Conservation (phyloP, 2,888 invertebrate species). For the Lasiommata megera region DNA sequence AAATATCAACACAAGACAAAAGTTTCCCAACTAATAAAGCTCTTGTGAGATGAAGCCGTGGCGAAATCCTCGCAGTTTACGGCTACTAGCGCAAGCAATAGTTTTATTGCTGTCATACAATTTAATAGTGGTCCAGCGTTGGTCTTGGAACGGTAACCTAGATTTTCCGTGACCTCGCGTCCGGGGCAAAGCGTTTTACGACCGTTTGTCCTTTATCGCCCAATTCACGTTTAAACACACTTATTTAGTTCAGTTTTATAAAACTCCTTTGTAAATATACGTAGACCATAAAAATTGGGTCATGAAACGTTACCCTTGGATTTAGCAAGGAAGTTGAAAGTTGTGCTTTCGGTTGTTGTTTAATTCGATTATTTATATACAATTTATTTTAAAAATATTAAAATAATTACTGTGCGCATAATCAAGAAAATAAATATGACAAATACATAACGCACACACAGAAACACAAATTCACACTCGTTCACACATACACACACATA, state of each 20-base stretch:
- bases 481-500: too few relatives aligned
- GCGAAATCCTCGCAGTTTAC: not conserved
- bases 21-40: slow-evolving; percentile 19
- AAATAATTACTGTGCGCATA: too few relatives aligned
- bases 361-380: not conserved
- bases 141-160: not conserved
- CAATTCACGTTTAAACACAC: slow-evolving; percentile 4
- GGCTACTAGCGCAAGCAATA: not conserved
- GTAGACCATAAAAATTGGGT: not conserved
- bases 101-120: slow-evolving; percentile 3
- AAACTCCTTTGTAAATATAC: slow-evolving; percentile 4
- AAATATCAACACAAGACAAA: slow-evolving; percentile 9
- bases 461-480: too few relatives aligned
- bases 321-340: not conserved
- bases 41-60: slow-evolving; percentile 4
- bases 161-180: slow-evolving; percentile 4
- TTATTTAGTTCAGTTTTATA: slow-evolving; percentile 6
- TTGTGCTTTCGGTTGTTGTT: not conserved
- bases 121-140: slow-evolving; percentile 11
- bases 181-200: slow-evolving; percentile 6
- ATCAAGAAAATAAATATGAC: too few relatives aligned
- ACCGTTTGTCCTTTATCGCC: slow-evolving; percentile 3
- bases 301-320: not conserved
- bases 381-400: too few relatives aligned
- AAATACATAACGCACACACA: too few relatives aligned